These are phyloP conservation scores for Bujurquina vittata DNA, from an alignment of 2,113 vertebrate species.

Conservation along the genomic window DNA sequence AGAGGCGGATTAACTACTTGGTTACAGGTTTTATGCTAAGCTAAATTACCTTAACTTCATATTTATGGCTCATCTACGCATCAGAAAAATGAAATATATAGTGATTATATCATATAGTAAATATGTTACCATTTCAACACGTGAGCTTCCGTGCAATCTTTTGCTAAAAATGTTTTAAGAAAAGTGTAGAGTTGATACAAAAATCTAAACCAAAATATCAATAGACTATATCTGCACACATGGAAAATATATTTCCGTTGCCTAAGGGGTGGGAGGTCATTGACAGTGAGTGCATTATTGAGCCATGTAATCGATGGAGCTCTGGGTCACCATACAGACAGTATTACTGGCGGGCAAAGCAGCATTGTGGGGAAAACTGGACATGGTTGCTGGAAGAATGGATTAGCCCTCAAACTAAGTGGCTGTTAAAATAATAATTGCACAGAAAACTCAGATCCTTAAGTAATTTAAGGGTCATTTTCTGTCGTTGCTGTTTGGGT, in stretches of 20 bases:
- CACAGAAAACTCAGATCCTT: not conserved
- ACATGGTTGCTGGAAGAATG: slow-evolving; percentile 12
- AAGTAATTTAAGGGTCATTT: not conserved
- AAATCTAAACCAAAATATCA: not conserved
- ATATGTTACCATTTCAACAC: not conserved
- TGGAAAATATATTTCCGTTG: slow-evolving; percentile 59
- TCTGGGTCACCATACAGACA: slow-evolving; percentile 43
- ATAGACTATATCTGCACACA: slow-evolving; percentile 29
- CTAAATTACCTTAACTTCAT: not conserved
- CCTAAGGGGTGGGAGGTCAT: slow-evolving; percentile 17
- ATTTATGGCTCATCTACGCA: not conserved
- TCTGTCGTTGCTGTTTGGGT: not conserved
- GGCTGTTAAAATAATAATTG: not conserved
- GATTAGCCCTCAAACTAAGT: not conserved
- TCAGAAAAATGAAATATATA: not conserved
- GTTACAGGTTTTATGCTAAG: not conserved
- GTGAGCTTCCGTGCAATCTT: not conserved
- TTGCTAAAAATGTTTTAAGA: not conserved
- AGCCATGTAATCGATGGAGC: slow-evolving; percentile 60
- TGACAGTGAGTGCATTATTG: slow-evolving; percentile 57
- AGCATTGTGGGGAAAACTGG: slow-evolving; percentile 17
- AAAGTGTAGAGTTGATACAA: not conserved
- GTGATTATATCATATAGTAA: not conserved
- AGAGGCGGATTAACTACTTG: not conserved
- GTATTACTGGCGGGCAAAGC: slow-evolving; percentile 3